Evolutionary conservation across 2,113 vertebrate species (phyloP).

Genomic region (Trochalopteron elliotii): DNA sequence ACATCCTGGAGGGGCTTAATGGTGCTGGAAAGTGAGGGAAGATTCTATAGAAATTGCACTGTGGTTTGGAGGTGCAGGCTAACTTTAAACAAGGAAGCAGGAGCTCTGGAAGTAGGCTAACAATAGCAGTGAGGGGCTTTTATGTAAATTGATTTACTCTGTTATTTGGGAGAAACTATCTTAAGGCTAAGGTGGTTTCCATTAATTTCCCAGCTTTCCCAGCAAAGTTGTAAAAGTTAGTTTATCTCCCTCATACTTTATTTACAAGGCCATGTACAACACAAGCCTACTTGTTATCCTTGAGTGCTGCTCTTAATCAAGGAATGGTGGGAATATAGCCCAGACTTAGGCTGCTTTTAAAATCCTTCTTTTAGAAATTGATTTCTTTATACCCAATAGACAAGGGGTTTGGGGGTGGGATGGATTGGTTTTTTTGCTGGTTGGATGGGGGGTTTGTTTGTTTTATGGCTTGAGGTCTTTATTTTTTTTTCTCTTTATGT

Average conservation of each 20-base stretch:
- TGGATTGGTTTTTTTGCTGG: background rate
- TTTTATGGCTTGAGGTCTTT: background rate
- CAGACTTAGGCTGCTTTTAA: background rate
- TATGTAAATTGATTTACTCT: constrained; percentile 34
- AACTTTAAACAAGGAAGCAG: constrained; percentile 21
- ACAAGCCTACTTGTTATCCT: background rate
- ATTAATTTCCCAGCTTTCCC: constrained; percentile 38
- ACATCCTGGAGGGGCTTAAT: constrained; percentile 54
- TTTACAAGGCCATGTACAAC: background rate
- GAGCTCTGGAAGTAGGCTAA: constrained; percentile 33
- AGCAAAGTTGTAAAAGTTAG: constrained; percentile 20
- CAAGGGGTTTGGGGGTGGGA: background rate
- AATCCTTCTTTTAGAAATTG: background rate
- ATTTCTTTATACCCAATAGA: background rate
- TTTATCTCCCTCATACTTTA: constrained; percentile 20
- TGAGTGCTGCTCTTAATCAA: background rate
- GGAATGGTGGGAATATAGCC: background rate
- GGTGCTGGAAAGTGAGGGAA: background rate
- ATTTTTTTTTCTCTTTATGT: background rate
- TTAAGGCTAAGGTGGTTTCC: constrained; percentile 20
- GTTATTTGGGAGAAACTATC: constrained; percentile 20
- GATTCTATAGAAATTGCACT: background rate
- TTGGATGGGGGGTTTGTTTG: background rate
- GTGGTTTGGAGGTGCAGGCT: constrained; percentile 13
- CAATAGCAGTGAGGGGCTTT: constrained; percentile 31